Conservation (phyloP, 2,113 vertebrate genomes). For the Pangasianodon gigas region DNA sequence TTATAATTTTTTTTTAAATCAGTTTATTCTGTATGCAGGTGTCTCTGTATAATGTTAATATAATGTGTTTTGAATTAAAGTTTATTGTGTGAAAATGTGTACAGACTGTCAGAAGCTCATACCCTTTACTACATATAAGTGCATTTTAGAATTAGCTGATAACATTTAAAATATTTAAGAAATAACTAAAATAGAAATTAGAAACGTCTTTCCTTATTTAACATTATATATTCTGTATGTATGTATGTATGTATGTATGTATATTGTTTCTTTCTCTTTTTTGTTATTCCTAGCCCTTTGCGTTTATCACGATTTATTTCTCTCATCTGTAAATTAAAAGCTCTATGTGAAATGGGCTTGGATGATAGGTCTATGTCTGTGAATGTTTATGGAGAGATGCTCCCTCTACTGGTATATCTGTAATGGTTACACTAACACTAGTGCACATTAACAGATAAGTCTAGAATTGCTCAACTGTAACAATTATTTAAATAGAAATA, state of each 20-base stretch:
- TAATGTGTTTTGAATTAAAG: not conserved
- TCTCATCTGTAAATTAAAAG: not conserved
- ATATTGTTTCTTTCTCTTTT: not conserved
- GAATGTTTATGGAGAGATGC: conserved; percentile 20
- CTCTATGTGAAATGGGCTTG: not conserved
- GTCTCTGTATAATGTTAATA: not conserved
- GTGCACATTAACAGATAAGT: not conserved
- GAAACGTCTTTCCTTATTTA: not conserved
- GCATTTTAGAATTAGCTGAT: not conserved
- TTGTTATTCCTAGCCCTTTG: not conserved
- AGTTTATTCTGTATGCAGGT: not conserved
- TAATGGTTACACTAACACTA: not conserved
- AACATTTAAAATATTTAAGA: not conserved
- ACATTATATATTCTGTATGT: not conserved
- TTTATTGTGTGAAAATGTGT: not conserved
- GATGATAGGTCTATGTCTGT: not conserved
- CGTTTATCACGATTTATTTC: not conserved
- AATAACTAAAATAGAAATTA: not conserved
- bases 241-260: not conserved
- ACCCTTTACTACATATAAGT: not conserved
- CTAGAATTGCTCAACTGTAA: not conserved
- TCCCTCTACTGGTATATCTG: conserved; percentile 36
- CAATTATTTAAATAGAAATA: not conserved
- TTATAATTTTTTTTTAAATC: not conserved
- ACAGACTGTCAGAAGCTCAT: not conserved